Percentiles rank a stretch among this genome's conserved stretches.
phyloP scores from a whole-genome alignment of 2,113 vertebrate species.

The Daboia siamensis region DNA sequence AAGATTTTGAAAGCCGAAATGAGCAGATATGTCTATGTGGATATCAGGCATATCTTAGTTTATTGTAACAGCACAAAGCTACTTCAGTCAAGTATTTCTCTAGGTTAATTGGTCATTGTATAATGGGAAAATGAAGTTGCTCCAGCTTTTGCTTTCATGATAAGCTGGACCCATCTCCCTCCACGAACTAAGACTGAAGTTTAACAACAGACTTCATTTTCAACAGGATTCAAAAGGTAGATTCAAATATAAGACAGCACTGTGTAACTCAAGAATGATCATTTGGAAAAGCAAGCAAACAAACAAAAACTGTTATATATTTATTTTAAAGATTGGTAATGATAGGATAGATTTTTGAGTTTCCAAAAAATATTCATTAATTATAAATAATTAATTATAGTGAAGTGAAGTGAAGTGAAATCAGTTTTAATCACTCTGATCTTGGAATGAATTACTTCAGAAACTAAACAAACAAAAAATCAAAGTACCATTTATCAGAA shows the following conservation, averaged over 20 bases:
- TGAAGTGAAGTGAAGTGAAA: neutral
- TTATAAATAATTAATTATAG: neutral
- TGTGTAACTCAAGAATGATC: neutral
- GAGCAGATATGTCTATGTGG: rapidly evolving
- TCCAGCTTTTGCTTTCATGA: neutral
- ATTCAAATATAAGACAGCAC: neutral
- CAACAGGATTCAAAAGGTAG: neutral
- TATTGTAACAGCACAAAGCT: neutral
- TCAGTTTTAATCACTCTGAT: neutral
- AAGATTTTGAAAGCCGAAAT: neutral
- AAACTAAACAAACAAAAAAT: neutral
- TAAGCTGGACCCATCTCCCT: neutral
- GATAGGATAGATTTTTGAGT: neutral
- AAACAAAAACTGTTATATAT: neutral
- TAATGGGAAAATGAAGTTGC: neutral
- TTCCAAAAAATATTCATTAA: neutral
- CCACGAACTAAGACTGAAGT: neutral
- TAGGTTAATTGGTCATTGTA: neutral
- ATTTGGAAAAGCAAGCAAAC: neutral
- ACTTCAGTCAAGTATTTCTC: neutral
- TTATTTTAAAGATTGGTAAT: neutral
- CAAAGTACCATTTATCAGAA: neutral
- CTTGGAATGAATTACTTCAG: neutral
- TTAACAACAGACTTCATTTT: neutral
- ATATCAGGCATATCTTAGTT: neutral